Conservation (phyloP, 2,797 vertebrate genomes). For the Squalus acanthias region DNA sequence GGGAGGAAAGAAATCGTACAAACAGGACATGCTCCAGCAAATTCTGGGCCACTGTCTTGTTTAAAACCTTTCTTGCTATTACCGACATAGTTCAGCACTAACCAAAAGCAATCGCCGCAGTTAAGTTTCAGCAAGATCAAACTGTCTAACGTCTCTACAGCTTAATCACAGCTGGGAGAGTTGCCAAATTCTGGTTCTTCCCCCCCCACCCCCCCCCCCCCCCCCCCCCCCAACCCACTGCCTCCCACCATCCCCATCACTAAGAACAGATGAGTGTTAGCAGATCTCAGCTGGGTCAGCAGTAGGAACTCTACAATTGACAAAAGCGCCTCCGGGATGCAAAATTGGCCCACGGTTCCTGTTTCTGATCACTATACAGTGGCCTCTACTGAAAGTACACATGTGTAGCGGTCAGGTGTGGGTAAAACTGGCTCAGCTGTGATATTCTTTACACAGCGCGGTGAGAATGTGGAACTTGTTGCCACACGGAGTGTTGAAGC, state of each 20-base stretch:
- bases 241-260: neutral
- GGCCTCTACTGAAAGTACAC: neutral
- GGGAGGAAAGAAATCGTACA: neutral
- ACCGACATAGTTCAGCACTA: neutral
- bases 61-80: neutral
- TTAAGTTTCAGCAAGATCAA: neutral
- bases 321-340: neutral
- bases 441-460: neutral
- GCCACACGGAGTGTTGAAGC: neutral
- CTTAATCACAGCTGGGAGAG: neutral
- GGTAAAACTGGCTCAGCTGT: neutral
- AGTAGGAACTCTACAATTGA: neutral
- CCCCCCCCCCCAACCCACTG: neutral
- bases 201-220: neutral
- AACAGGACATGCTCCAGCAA: neutral
- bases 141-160: neutral
- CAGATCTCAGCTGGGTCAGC: neutral
- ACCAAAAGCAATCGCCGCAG: neutral
- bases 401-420: neutral
- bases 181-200: neutral
- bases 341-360: neutral
- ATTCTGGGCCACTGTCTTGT: neutral
- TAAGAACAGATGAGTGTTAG: neutral
- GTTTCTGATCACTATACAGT: neutral
- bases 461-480: neutral